Evolutionary conservation across 2,888 invertebrate species (phyloP).

Genomic region (Cryptosula pallasiana): DNA sequence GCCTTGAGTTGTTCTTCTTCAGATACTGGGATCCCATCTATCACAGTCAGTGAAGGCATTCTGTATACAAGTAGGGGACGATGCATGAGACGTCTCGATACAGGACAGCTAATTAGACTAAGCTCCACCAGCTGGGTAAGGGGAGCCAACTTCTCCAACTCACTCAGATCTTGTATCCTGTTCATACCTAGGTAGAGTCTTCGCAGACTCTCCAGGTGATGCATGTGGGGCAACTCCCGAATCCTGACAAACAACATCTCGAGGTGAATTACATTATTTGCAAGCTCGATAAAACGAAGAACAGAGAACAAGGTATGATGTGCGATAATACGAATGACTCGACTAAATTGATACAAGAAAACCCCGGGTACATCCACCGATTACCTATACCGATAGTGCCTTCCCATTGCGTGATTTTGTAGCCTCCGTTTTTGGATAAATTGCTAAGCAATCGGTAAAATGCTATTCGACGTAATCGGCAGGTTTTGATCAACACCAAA

Average conservation of each 20-base stretch:
- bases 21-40: conserved; percentile 50
- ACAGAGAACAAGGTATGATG: no score
- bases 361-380: no score
- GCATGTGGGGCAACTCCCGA: conserved; percentile 42
- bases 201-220: conserved; percentile 44
- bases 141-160: conserved; percentile 48
- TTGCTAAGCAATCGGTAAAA: no score
- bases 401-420: no score
- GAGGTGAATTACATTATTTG: not conserved
- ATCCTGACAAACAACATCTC: conserved; percentile 28
- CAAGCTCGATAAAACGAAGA: no score
- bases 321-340: no score
- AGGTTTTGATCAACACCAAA: no score
- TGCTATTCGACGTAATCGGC: no score
- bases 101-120: conserved; percentile 51
- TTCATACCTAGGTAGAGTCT: conserved; percentile 52
- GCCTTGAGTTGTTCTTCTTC: conserved; percentile 51
- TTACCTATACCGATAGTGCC: no score
- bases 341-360: no score
- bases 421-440: no score
- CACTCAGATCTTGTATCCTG: conserved; percentile 49
- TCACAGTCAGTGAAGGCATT: conserved; percentile 45
- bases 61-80: conserved; percentile 46
- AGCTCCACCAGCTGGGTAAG: conserved; percentile 46
- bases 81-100: conserved; percentile 49